These are phyloP conservation scores for Bungarus multicinctus DNA, from an alignment of 2,113 vertebrate genomes.

Conservation along the genomic window DNA sequence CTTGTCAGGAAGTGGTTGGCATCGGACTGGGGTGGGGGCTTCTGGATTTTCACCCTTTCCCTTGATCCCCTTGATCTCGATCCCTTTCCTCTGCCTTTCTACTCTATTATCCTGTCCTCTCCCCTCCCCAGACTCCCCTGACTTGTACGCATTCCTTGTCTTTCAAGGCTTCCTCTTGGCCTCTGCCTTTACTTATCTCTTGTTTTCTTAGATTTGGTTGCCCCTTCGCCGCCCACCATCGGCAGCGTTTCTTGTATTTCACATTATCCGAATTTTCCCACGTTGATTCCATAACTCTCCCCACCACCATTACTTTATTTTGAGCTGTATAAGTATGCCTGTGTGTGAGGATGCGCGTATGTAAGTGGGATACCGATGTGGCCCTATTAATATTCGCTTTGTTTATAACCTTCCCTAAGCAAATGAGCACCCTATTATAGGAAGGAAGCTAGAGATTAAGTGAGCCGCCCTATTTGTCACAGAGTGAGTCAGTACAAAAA, in stretches of 20 bases:
- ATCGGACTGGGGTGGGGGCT: too few species aligned
- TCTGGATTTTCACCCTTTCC: too few species aligned
- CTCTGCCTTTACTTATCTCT: background rate
- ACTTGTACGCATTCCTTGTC: background rate
- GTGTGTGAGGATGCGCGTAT: background rate
- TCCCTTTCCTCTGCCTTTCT: background rate
- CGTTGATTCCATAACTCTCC: background rate
- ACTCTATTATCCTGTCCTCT: rapidly evolving
- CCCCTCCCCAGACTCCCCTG: background rate
- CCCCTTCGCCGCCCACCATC: too few species aligned
- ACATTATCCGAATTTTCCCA: background rate
- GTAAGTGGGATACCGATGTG: background rate
- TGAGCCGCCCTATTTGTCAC: background rate
- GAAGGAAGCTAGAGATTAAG: background rate
- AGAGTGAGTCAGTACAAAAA: background rate
- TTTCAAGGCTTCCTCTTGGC: background rate
- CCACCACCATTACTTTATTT: background rate
- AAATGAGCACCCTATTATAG: background rate
- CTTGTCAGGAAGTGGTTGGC: background rate
- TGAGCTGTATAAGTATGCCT: background rate
- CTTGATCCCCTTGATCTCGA: background rate
- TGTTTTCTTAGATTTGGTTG: background rate
- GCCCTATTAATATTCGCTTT: background rate
- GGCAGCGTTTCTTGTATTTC: background rate
- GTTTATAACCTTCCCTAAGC: background rate